Evolutionary conservation across 2,888 invertebrate species (phyloP), one percentile per base, ranked within the genome.

Genomic region (Drosophila siamana): DNA sequence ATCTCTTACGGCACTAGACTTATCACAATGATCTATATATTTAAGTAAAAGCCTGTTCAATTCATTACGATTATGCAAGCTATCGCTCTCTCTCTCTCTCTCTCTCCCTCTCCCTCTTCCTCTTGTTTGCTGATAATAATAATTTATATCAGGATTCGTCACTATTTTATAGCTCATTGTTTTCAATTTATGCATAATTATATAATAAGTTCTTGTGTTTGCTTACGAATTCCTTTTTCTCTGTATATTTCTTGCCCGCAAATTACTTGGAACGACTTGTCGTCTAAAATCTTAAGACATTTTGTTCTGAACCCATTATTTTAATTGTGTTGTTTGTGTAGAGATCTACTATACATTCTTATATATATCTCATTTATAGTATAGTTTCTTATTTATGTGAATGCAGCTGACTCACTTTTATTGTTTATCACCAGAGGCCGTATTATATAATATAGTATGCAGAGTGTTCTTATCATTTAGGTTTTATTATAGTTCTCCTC

Each of bases 21-120:
- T 56, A 56, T 57, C 57, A 19, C 22, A 26, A 30, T 30, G 40
- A 48, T 48, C 57, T 40, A 28, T 28, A 40, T 51, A 19, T 48
- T 26, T 28, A 13, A 48, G 19, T 4, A 36, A n/a, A 6, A 22
- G 19, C 56, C 46, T n/a, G 11, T n/a, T n/a, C 38, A 38, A 47
- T 24, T 33, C n/a, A 33, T n/a, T n/a, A 11, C n/a, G n/a, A 33
- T 33, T 33, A 33, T 11, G 33, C 33, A 33, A 33, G 4, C 33
- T 33, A 1, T 5, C n/a, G 11, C 33, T 33, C 5, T 33, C n/a
- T 2, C 5, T 33, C 33, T 33, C 28, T 30, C 30, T 5, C n/a
- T 4, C 33, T 33, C 4, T 33, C n/a, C 1, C n/a, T 33, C 33
- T 33, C 8, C 30, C n/a, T 33, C n/a, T 33, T 33, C n/a, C n/a